Evolutionary conservation across 2,888 invertebrate genomes (phyloP).

Genomic region (Erebia ligea): DNA sequence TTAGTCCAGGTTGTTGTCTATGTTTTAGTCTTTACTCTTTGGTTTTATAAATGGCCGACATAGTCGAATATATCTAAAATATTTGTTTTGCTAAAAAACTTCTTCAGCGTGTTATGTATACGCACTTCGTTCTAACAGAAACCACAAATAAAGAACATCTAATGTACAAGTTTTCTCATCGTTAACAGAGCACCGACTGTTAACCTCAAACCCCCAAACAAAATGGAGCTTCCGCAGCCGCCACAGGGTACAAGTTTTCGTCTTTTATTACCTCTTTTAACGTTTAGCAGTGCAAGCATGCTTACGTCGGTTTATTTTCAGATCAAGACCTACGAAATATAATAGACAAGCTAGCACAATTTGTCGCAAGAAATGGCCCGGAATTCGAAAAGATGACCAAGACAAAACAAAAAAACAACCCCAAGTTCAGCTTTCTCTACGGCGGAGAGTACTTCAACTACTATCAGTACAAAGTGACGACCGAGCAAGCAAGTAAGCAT

Average conservation of each 20-base stretch:
- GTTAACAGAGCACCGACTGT: conserved; percentile 31
- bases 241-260: conserved; percentile 80
- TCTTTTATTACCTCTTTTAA: background rate
- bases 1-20: too few species aligned
- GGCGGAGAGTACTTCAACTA: conserved; percentile 98
- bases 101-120: conserved; percentile 27
- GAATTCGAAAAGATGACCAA: conserved; percentile 99
- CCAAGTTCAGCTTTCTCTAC: conserved; percentile 98
- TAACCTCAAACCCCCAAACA: conserved; percentile 67
- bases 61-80: conserved; percentile 18
- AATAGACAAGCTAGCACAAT: conserved; percentile 99
- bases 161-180: conserved; percentile 25
- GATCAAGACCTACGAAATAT: conserved; percentile 98
- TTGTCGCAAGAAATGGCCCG: conserved; percentile 99
- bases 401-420: conserved; percentile 98
- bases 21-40: too few species aligned
- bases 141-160: conserved; percentile 12
- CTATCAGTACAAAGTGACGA: conserved; percentile 97
- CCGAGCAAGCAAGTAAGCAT: conserved; percentile 96
- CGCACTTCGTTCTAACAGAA: conserved; percentile 15
- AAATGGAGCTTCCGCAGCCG: conserved; percentile 83
- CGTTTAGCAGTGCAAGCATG: background rate
- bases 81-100: conserved; percentile 16
- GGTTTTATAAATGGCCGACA: conserved; percentile 36
- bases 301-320: conserved; percentile 58